Evolutionary conservation across 2,113 vertebrate genomes (phyloP).

Genomic region (Muntiacus muntjak): DNA sequence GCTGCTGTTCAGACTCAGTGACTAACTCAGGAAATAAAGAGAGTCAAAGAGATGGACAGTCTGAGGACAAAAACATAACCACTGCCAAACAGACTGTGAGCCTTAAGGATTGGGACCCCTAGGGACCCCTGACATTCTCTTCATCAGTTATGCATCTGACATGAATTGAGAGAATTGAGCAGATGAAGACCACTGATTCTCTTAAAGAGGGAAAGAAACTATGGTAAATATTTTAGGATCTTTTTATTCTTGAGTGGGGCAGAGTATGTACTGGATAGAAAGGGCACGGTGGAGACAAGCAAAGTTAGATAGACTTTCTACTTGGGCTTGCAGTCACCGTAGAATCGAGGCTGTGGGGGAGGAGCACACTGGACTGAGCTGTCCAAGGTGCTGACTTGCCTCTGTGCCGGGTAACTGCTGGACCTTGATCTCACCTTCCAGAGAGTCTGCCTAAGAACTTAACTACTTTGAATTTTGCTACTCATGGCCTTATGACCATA

Average conservation of each 20-base stretch:
- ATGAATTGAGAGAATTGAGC: not conserved
- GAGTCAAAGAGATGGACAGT: not conserved
- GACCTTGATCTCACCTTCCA: not conserved
- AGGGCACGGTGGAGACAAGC: not conserved
- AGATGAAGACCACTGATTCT: not conserved
- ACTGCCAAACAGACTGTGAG: not conserved
- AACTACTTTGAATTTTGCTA: not conserved
- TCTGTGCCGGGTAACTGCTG: not conserved
- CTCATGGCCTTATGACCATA: not conserved
- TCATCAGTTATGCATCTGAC: not conserved
- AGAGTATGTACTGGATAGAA: not conserved
- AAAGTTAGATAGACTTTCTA: not conserved
- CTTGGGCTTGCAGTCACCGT: not conserved
- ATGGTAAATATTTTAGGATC: not conserved
- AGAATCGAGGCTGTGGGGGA: not conserved
- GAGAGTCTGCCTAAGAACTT: not conserved
- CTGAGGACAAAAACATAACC: not conserved
- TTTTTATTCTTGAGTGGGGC: not conserved
- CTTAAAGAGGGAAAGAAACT: not conserved
- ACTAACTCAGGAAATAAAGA: slow-evolving; percentile 50
- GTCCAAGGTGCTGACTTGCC: not conserved
- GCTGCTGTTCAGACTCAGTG: slow-evolving; percentile 40
- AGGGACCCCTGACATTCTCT: not conserved
- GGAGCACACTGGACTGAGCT: not conserved
- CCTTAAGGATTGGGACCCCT: not conserved